A percentile compares a stretch with the other conserved stretches of the same genome.
Conservation (phyloP, 2,888 invertebrate species). For the Monopis laevigella region DNA sequence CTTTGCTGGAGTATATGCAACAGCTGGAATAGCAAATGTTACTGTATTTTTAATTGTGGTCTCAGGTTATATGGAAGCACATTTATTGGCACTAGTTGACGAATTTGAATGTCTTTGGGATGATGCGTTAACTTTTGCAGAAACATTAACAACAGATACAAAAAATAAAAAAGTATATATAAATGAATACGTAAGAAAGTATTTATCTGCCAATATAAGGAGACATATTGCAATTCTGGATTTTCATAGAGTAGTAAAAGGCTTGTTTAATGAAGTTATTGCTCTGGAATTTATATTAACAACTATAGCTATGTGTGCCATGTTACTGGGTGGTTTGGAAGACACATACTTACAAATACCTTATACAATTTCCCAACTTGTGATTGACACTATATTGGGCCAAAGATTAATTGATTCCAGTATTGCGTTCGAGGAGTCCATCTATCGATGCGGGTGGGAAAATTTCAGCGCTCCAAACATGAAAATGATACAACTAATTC, state of each 20-base stretch:
- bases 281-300: slow-evolving; percentile 33
- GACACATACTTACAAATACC: slow-evolving; percentile 36
- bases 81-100: slow-evolving; percentile 17
- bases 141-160: neutral
- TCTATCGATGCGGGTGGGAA: slow-evolving; percentile 32
- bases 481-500: slow-evolving; percentile 28
- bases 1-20: slow-evolving; percentile 10
- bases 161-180: slow-evolving; percentile 17
- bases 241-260: slow-evolving; percentile 25
- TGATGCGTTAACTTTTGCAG: neutral
- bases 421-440: slow-evolving; percentile 24
- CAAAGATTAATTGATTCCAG: slow-evolving; percentile 31
- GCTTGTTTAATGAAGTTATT: slow-evolving; percentile 28
- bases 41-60: slow-evolving; percentile 18
- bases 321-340: slow-evolving; percentile 37
- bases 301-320: slow-evolving; percentile 30
- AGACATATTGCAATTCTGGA: slow-evolving; percentile 27
- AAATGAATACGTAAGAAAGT: slow-evolving; percentile 27
- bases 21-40: slow-evolving; percentile 11
- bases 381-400: slow-evolving; percentile 30
- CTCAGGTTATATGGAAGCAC: slow-evolving; percentile 21
- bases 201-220: slow-evolving; percentile 26
- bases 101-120: slow-evolving; percentile 10
- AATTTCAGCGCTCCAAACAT: slow-evolving; percentile 27
- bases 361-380: slow-evolving; percentile 32